Percentiles rank a stretch among this genome's conserved stretches.
Evolutionary conservation across 2,797 vertebrate genomes (phyloP).

Genomic region (Gallirallus australis): DNA sequence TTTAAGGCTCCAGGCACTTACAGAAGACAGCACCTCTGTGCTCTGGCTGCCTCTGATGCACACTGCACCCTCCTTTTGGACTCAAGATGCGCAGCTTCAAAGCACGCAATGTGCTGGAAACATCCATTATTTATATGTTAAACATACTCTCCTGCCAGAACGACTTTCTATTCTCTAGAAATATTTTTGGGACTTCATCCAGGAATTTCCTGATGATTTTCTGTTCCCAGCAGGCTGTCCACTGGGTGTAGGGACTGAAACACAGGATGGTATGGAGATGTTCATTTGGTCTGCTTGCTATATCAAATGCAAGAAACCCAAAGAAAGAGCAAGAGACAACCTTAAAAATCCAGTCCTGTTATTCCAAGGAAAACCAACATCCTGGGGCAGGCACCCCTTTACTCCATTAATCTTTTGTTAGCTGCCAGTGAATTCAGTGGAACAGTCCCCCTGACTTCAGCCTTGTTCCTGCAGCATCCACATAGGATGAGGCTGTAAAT

Average conservation of each 20-base stretch:
- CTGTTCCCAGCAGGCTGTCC: constrained; percentile 18
- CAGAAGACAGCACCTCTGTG: neutral
- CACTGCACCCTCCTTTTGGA: neutral
- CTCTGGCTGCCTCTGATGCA: neutral
- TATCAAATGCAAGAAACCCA: neutral
- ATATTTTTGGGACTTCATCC: constrained; percentile 55
- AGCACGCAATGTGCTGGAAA: constrained; percentile 29
- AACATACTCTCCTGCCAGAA: constrained; percentile 30
- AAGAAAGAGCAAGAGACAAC: neutral
- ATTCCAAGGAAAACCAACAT: neutral
- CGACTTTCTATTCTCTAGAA: constrained; percentile 62
- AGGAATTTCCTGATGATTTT: constrained; percentile 52
- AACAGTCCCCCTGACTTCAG: neutral
- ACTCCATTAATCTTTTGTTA: neutral
- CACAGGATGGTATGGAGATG: neutral
- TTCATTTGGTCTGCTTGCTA: constrained; percentile 11
- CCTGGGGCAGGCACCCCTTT: neutral
- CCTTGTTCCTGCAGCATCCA: neutral
- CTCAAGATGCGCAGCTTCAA: neutral
- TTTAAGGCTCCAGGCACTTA: neutral
- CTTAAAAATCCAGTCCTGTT: neutral
- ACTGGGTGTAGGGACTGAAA: neutral
- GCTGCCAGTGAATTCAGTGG: neutral
- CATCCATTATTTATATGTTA: constrained; percentile 48
- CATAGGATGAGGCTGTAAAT: neutral